Percentiles rank a stretch among this genome's conserved stretches.
These are phyloP conservation scores for Anhinga rufa DNA, from an alignment of 2,113 vertebrate species.

Conservation along the genomic window DNA sequence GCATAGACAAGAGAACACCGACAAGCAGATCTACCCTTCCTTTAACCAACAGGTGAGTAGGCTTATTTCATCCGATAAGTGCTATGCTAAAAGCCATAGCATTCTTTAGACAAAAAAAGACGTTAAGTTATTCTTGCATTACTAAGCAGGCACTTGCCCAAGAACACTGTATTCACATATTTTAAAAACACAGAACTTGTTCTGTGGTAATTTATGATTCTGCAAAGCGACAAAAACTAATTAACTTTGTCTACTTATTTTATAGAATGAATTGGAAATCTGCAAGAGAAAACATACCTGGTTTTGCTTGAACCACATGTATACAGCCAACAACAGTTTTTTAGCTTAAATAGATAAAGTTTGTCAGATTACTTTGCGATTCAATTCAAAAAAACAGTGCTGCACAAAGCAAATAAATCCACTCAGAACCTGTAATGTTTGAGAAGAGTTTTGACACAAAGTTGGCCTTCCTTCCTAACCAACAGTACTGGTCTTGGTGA, in stretches of 20 bases:
- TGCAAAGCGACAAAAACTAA: background rate
- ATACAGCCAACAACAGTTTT: background rate
- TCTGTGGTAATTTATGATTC: background rate
- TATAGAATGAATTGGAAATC: background rate
- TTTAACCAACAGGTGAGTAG: background rate
- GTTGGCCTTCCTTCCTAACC: background rate
- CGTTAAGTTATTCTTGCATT: background rate
- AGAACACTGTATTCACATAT: background rate
- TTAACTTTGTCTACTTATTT: background rate
- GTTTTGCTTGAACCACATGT: background rate
- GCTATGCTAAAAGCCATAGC: background rate
- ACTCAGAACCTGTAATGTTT: background rate
- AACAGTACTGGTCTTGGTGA: background rate
- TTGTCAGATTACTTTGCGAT: background rate
- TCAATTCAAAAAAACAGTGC: background rate
- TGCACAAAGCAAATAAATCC: background rate
- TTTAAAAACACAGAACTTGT: background rate
- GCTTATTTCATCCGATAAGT: background rate
- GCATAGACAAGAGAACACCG: accelerated
- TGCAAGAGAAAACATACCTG: background rate
- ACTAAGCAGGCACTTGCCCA: background rate
- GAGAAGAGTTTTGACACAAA: background rate
- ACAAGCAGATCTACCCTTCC: background rate
- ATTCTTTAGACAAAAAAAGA: background rate
- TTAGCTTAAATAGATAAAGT: background rate